Evolutionary conservation across 1,140 invertebrate species (phyloP).

Genomic region (Colletes gigas): DNA sequence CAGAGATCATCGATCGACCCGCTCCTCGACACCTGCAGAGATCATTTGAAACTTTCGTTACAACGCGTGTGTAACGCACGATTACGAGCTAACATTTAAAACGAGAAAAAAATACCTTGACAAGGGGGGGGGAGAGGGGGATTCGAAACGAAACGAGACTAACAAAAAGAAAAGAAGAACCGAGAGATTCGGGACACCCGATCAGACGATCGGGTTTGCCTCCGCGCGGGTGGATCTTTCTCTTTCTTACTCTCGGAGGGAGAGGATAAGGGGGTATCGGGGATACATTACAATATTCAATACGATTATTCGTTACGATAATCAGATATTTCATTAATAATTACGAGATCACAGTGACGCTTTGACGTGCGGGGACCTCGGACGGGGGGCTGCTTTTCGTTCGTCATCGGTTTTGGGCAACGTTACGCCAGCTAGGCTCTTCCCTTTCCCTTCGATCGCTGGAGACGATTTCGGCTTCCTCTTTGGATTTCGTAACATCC

Average conservation of each 20-base stretch:
- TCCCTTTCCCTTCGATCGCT: conserved; percentile 8
- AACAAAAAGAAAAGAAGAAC: conserved; percentile 10
- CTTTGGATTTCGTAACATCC: conserved; percentile 20
- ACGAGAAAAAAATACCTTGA: conserved; percentile 4
- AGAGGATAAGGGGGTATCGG: too few species aligned
- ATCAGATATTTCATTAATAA: conserved; percentile 80
- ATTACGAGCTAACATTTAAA: conserved; percentile 69
- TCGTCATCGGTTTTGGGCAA: conserved; percentile 1
- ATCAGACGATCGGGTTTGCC: conserved; percentile 15
- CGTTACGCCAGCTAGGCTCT: not conserved
- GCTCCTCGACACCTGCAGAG: conserved; percentile 69
- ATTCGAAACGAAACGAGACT: conserved; percentile 22
- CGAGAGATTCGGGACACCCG: not conserved
- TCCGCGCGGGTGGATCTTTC: conserved; percentile 21
- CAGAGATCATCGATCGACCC: conserved; percentile 66
- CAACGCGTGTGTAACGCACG: conserved; percentile 64
- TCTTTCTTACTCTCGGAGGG: conserved; percentile 28
- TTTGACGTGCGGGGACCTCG: conserved; percentile 81
- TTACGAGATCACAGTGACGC: conserved; percentile 82
- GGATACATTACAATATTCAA: conserved; percentile 76
- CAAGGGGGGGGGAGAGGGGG: not conserved
- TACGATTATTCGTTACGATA: conserved; percentile 79
- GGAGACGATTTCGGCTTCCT: not conserved
- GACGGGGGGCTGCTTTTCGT: conserved; percentile 75
- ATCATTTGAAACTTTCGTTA: conserved; percentile 79